A percentile compares a stretch with the other conserved stretches of the same genome.
These are phyloP conservation scores for Leptogaster cylindrica DNA, from an alignment of 2,888 invertebrate species.

Conservation along the genomic window DNA sequence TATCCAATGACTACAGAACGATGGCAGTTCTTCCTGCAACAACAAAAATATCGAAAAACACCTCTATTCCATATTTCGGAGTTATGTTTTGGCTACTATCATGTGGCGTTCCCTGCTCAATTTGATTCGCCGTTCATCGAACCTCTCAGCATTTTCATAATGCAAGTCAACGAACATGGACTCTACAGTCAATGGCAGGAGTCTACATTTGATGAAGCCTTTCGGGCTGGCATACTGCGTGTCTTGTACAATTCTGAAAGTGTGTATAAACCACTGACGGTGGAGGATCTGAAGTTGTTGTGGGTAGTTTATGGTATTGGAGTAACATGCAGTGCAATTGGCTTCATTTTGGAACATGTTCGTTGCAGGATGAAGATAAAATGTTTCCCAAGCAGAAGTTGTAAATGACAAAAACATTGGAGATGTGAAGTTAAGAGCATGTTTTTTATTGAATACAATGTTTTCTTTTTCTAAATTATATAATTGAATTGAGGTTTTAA, in stretches of 20 bases:
- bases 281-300: background rate
- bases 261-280: background rate
- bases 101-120: constrained; percentile 51
- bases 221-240: constrained; percentile 8
- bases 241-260: background rate
- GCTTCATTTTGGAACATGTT: background rate
- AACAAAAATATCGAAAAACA: constrained; percentile 49
- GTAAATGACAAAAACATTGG: background rate
- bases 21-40: constrained; percentile 50
- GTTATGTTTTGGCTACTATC: constrained; percentile 50
- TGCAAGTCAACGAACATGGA: constrained; percentile 49
- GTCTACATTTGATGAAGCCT: constrained; percentile 2
- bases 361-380: background rate
- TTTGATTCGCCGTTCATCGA: constrained; percentile 51
- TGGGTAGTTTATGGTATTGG: constrained; percentile 15
- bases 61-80: constrained; percentile 49
- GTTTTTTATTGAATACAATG: too few species aligned
- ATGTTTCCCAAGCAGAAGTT: background rate
- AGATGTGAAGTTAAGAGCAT: background rate
- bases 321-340: background rate
- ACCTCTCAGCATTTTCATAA: constrained; percentile 51
- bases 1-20: constrained; percentile 50
- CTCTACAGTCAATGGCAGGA: constrained; percentile 50
- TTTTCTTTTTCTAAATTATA: too few species aligned
- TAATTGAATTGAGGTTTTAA: too few species aligned